Evolutionary conservation across 2,888 invertebrate species (phyloP).

Genomic region (Darwinula stevensoni): DNA sequence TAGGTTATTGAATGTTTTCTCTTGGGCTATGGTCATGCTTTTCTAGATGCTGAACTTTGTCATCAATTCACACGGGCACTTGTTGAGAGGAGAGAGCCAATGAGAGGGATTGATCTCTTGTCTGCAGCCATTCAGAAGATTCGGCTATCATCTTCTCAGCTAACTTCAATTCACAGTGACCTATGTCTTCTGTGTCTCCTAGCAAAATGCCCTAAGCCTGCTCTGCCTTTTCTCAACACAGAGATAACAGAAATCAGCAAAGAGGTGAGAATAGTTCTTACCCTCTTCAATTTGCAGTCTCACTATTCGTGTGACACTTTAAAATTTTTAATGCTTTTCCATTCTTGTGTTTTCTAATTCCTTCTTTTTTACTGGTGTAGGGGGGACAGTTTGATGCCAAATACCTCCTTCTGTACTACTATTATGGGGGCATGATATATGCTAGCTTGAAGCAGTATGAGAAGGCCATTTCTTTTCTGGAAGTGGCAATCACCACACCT

Average conservation of each 20-base stretch:
- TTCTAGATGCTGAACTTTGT: conserved; percentile 59
- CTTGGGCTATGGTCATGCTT: too few species aligned
- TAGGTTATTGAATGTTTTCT: neutral
- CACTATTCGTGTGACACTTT: too few species aligned
- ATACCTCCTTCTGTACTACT: conserved; percentile 74
- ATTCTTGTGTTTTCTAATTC: neutral
- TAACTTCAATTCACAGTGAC: conserved; percentile 80
- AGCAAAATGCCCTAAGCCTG: conserved; percentile 71
- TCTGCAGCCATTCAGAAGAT: conserved; percentile 60
- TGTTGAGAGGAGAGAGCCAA: conserved; percentile 41
- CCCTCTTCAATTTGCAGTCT: too few species aligned
- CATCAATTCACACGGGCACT: conserved; percentile 49
- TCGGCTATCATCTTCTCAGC: conserved; percentile 53
- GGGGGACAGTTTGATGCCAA: conserved; percentile 55
- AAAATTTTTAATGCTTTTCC: neutral
- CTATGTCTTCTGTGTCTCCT: conserved; percentile 68
- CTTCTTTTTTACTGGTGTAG: too few species aligned
- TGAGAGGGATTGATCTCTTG: conserved; percentile 52
- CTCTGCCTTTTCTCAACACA: conserved; percentile 52
- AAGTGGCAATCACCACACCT: conserved; percentile 84
- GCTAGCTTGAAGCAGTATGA: conserved; percentile 74
- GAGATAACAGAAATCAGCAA: conserved; percentile 74
- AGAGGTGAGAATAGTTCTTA: conserved; percentile 25
- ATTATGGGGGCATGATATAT: conserved; percentile 94
- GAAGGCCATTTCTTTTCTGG: conserved; percentile 73